phyloP scores from a whole-genome alignment of 2,797 vertebrate species.

The Sebastes nivosus region DNA sequence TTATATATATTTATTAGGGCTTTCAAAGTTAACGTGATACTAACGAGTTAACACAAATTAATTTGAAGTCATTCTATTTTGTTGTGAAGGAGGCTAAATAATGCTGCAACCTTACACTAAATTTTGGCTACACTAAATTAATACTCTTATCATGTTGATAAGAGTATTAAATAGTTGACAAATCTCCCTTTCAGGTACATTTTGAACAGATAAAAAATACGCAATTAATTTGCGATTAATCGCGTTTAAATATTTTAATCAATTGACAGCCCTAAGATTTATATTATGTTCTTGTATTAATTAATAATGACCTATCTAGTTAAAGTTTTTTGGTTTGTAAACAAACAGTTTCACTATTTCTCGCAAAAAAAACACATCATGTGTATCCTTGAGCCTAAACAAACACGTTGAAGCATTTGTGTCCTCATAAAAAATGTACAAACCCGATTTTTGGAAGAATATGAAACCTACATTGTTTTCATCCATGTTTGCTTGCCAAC shows the following conservation, averaged over 20 bases:
- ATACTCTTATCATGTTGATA: too few species aligned
- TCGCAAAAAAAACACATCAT: not conserved
- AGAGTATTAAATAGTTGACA: too few species aligned
- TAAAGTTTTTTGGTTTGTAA: not conserved
- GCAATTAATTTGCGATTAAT: too few species aligned
- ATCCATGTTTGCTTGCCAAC: not conserved
- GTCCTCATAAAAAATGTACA: not conserved
- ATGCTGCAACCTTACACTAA: too few species aligned
- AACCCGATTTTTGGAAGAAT: not conserved
- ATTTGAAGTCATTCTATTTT: too few species aligned
- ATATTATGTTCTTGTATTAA: not conserved
- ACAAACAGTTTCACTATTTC: not conserved
- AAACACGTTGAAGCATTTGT: not conserved
- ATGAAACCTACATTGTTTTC: not conserved
- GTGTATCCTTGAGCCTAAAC: not conserved
- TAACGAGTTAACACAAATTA: too few species aligned
- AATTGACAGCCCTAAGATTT: too few species aligned
- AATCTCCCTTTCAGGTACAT: too few species aligned
- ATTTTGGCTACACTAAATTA: too few species aligned
- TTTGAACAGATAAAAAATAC: too few species aligned
- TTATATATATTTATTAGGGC: not conserved
- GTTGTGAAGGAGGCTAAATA: too few species aligned
- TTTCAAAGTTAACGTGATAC: accelerated
- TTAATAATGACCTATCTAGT: not conserved
- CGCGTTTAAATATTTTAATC: too few species aligned